phyloP scores from a whole-genome alignment of 2,113 vertebrate species.

The Polyodon spathula region DNA sequence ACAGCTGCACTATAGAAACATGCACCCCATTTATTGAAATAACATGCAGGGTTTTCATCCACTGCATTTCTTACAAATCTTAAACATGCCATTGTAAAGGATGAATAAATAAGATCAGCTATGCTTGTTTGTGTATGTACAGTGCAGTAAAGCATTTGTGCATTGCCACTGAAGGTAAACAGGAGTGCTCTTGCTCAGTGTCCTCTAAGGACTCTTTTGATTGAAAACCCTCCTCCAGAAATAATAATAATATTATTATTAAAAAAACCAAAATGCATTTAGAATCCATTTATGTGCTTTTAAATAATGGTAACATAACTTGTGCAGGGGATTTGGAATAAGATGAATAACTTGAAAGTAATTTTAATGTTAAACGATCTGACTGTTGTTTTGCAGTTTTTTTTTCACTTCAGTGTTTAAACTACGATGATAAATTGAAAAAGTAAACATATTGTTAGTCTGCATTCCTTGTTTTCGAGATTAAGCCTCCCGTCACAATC shows the following conservation, averaged over 20 bases:
- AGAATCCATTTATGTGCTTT: constrained; percentile 12
- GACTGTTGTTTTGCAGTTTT: too few species aligned
- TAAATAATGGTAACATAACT: constrained; percentile 10
- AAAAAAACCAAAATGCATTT: constrained; percentile 4
- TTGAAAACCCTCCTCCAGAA: constrained; percentile 18
- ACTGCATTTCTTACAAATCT: too few species aligned
- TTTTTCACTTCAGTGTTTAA: too few species aligned
- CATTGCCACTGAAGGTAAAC: neutral
- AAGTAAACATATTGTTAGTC: constrained; percentile 71
- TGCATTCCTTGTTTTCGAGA: constrained; percentile 66
- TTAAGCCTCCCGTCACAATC: constrained; percentile 61
- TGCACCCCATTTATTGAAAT: too few species aligned
- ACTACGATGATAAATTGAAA: constrained; percentile 58
- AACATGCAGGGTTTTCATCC: too few species aligned
- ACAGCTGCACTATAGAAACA: too few species aligned
- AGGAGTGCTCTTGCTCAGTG: neutral
- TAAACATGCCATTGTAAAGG: too few species aligned
- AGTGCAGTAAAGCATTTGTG: neutral
- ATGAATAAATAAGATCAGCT: too few species aligned
- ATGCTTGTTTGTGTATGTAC: too few species aligned
- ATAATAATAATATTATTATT: neutral
- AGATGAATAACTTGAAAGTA: constrained; percentile 26
- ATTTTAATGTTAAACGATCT: constrained; percentile 35
- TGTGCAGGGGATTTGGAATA: constrained; percentile 8
- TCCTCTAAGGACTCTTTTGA: constrained; percentile 12